A percentile compares a stretch with the other conserved stretches of the same genome.
These are phyloP conservation scores for Phallusia fumigata DNA, from an alignment of 23 tunicate species.

Conservation along the genomic window DNA sequence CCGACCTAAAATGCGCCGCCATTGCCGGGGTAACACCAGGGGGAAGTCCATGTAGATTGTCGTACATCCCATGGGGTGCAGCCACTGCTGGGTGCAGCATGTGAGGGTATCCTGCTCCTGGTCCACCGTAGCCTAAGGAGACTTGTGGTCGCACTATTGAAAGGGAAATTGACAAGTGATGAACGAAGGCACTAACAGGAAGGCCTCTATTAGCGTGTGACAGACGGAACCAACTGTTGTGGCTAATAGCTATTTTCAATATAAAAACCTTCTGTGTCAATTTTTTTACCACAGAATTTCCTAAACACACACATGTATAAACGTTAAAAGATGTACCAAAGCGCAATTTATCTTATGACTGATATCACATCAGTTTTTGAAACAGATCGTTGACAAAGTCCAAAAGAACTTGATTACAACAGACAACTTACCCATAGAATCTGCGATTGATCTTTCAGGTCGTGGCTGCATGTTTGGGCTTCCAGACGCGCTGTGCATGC, in stretches of 20 bases:
- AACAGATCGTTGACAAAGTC: too few relatives aligned
- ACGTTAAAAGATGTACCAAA: too few relatives aligned
- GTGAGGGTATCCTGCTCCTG: conserved; percentile 54
- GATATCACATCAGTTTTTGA: too few relatives aligned
- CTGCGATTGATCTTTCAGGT: conserved; percentile 42
- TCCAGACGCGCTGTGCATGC: conserved; percentile 66
- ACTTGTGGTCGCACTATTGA: conserved; percentile 49
- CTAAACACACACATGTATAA: too few relatives aligned
- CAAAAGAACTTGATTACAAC: background rate
- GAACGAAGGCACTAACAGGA: too few relatives aligned
- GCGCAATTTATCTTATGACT: too few relatives aligned
- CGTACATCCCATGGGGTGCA: conserved; percentile 60
- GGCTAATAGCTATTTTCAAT: too few relatives aligned
- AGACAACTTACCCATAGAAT: conserved; percentile 33
- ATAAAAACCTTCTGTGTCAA: too few relatives aligned
- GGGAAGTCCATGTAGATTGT: conserved; percentile 59
- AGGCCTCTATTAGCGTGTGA: too few relatives aligned
- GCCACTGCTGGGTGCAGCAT: conserved; percentile 56
- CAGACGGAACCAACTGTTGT: too few relatives aligned
- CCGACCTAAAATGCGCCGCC: conserved; percentile 14
- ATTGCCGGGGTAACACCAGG: conserved; percentile 54
- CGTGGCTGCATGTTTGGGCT: conserved; percentile 64
- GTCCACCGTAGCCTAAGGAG: conserved; percentile 19
- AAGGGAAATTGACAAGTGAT: background rate
- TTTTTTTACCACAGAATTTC: too few relatives aligned